phyloP scores from a whole-genome alignment of 2,888 invertebrate species.

The Tetranychus piercei region DNA sequence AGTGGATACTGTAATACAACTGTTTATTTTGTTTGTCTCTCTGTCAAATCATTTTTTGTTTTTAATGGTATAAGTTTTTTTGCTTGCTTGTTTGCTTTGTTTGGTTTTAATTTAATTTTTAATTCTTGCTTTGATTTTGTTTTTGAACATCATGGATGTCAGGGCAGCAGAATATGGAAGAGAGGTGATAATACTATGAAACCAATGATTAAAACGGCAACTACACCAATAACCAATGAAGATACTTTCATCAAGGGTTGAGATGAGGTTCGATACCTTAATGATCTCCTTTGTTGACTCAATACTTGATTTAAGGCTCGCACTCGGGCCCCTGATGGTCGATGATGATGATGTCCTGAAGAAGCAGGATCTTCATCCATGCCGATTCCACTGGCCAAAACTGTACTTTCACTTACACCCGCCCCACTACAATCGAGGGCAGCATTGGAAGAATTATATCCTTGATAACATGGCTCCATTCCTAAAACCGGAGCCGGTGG shows the following conservation, averaged over 20 bases:
- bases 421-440: conserved; percentile 1
- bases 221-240: conserved; percentile 21
- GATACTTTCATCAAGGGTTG: conserved; percentile 22
- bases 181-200: conserved; percentile 27
- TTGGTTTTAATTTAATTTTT: background rate
- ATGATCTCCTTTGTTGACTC: conserved; percentile 14
- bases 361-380: background rate
- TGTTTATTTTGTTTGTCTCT: too few species aligned
- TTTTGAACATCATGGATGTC: background rate
- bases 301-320: conserved; percentile 14
- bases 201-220: conserved; percentile 25
- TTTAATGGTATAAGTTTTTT: too few species aligned
- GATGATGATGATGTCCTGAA: background rate
- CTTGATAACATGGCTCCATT: conserved; percentile 14
- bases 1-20: too few species aligned
- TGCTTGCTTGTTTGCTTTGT: background rate
- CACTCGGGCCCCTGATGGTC: background rate
- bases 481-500: background rate
- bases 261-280: conserved; percentile 16
- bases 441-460: conserved; percentile 7
- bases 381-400: background rate
- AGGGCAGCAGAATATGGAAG: conserved; percentile 20
- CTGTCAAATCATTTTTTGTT: too few species aligned
- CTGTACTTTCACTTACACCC: conserved; percentile 14
- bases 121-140: background rate